Evolutionary conservation across 2,888 invertebrate species (phyloP).

Genomic region (Ochropacha duplaris): DNA sequence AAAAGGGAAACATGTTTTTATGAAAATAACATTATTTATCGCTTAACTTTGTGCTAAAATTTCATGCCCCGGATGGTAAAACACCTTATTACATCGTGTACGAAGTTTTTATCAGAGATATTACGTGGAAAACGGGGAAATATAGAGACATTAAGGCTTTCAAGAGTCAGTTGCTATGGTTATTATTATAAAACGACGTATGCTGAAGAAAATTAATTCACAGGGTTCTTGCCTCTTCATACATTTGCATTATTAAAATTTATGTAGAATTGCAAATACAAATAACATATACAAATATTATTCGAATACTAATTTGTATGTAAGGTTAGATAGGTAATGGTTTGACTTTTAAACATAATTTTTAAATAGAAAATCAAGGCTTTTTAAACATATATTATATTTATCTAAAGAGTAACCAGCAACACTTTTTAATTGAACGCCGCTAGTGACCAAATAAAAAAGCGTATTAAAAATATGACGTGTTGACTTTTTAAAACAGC

Average conservation of each 20-base stretch:
- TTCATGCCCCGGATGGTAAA: conserved; percentile 22
- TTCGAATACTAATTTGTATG: too few relatives aligned
- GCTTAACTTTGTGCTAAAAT: conserved; percentile 21
- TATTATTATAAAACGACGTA: conserved; percentile 12
- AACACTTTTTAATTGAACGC: too few relatives aligned
- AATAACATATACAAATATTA: too few relatives aligned
- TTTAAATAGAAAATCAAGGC: too few relatives aligned
- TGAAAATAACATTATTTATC: conserved; percentile 15
- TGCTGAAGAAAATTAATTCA: conserved; percentile 21
- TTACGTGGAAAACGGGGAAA: not conserved
- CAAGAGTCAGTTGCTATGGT: conserved; percentile 17
- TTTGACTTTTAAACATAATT: too few relatives aligned
- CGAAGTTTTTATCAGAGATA: conserved; percentile 13
- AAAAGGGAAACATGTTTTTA: conserved; percentile 11
- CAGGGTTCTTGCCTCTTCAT: conserved; percentile 2
- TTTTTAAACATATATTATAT: too few relatives aligned
- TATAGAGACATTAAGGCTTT: not conserved
- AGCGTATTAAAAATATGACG: too few relatives aligned
- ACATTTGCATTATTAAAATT: not conserved
- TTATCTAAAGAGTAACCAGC: too few relatives aligned
- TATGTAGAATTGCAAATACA: not conserved
- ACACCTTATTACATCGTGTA: conserved; percentile 23
- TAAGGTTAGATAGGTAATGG: too few relatives aligned
- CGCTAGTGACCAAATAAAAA: too few relatives aligned
- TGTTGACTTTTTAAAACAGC: too few relatives aligned